Evolutionary conservation across 2,888 invertebrate genomes (phyloP).

Genomic region (Ariolimax columbianus): DNA sequence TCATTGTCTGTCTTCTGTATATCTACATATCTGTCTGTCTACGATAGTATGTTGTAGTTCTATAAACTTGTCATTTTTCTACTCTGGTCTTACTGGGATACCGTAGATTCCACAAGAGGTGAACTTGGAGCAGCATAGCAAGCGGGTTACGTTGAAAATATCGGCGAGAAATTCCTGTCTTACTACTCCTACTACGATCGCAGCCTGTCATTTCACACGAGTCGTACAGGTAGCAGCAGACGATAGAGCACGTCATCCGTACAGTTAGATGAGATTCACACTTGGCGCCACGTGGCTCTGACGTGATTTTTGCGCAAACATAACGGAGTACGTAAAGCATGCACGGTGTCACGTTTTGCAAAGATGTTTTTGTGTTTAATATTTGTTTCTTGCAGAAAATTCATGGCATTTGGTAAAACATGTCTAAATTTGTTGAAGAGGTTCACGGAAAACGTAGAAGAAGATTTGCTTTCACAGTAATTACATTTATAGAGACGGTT

Average conservation of each 20-base stretch:
- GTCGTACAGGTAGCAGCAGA: constrained; percentile 16
- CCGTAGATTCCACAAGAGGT: constrained; percentile 24
- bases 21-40: not conserved
- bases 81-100: not conserved
- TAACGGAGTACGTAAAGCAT: constrained; percentile 16
- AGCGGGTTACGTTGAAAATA: constrained; percentile 30
- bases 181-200: constrained; percentile 37
- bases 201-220: not conserved
- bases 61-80: not conserved
- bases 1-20: not conserved
- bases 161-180: constrained; percentile 37
- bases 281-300: not conserved
- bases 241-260: constrained; percentile 2
- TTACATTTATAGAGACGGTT: too few species aligned
- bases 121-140: constrained; percentile 14
- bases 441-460: too few species aligned
- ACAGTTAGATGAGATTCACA: not conserved
- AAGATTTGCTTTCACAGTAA: too few species aligned
- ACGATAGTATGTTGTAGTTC: not conserved
- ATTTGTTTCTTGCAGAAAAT: too few species aligned
- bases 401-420: too few species aligned
- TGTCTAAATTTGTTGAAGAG: too few species aligned
- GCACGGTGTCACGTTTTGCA: not conserved
- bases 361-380: too few species aligned
- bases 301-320: not conserved